These are phyloP conservation scores for Aplidium turbinatum DNA, from an alignment of 23 tunicate genomes.

Conservation along the genomic window DNA sequence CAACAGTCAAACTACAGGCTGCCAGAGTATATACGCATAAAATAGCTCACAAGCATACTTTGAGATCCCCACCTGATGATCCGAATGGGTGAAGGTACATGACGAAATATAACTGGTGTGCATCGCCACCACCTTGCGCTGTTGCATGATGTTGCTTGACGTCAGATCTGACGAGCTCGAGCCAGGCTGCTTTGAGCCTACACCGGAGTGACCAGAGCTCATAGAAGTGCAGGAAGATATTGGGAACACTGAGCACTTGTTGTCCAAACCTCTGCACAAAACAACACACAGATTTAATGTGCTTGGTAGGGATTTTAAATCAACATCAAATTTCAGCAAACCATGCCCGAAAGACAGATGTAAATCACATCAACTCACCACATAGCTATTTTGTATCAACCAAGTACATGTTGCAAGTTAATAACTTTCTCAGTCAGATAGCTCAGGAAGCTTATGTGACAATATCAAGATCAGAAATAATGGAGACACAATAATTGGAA, in stretches of 20 bases:
- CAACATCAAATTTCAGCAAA: too few species aligned
- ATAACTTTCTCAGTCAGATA: too few species aligned
- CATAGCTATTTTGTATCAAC: too few species aligned
- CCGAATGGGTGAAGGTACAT: constrained; percentile 86
- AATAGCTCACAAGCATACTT: not conserved
- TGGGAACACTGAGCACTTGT: constrained; percentile 91
- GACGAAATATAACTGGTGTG: constrained; percentile 93
- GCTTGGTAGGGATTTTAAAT: too few species aligned
- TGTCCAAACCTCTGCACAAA: constrained; percentile 68
- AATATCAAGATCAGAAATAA: too few species aligned
- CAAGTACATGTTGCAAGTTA: too few species aligned
- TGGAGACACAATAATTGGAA: too few species aligned
- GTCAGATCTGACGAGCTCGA: constrained; percentile 6
- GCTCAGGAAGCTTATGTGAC: too few species aligned
- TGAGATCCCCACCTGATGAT: constrained; percentile 54
- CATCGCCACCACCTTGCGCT: constrained; percentile 93
- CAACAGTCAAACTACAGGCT: not conserved
- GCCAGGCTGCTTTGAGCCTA: not conserved
- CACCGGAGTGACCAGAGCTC: not conserved
- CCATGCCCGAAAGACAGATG: too few species aligned
- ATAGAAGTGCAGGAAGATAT: constrained; percentile 18
- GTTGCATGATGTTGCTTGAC: constrained; percentile 46
- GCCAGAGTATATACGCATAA: not conserved
- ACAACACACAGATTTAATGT: not conserved
- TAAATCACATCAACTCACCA: too few species aligned